phyloP scores from a whole-genome alignment of 2,888 invertebrate species.

The Dolichomitus sp. region DNA sequence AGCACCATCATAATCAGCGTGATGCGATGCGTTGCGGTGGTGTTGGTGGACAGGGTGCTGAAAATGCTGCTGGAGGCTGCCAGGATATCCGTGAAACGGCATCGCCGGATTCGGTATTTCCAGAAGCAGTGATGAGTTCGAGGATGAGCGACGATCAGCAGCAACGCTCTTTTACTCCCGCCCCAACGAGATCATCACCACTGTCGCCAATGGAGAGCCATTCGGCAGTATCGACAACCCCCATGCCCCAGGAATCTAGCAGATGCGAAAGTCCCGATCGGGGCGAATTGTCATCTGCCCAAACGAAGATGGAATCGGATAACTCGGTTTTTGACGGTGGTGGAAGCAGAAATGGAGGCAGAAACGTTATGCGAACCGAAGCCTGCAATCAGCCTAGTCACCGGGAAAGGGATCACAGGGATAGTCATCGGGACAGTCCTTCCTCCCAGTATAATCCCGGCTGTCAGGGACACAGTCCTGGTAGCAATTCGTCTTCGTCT shows the following conservation, averaged over 20 bases:
- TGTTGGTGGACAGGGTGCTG: slow-evolving; percentile 6
- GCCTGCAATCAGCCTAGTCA: slow-evolving; percentile 78
- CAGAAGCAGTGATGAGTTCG: slow-evolving; percentile 87
- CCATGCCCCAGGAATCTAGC: slow-evolving; percentile 80
- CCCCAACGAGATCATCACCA: slow-evolving; percentile 85
- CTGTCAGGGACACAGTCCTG: slow-evolving; percentile 80
- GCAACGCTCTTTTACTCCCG: slow-evolving; percentile 80
- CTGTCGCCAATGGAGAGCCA: slow-evolving; percentile 87
- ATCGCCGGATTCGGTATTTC: slow-evolving; percentile 88
- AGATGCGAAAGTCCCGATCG: slow-evolving; percentile 81
- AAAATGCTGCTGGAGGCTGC: slow-evolving; percentile 44
- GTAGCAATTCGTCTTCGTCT: slow-evolving; percentile 73
- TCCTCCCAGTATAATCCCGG: slow-evolving; percentile 82
- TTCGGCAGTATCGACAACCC: slow-evolving; percentile 83
- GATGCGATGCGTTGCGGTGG: slow-evolving; percentile 46
- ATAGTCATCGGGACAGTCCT: slow-evolving; percentile 80
- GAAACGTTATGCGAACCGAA: slow-evolving; percentile 72
- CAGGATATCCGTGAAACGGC: slow-evolving; percentile 79
- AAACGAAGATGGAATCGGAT: slow-evolving; percentile 86
- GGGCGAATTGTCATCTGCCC: slow-evolving; percentile 79
- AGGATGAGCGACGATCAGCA: slow-evolving; percentile 73
- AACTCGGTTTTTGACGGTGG: slow-evolving; percentile 88
- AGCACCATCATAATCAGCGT: slow-evolving; percentile 78
- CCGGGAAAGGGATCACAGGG: slow-evolving; percentile 58
- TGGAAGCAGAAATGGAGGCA: slow-evolving; percentile 82